Evolutionary conservation across 2,797 vertebrate genomes (phyloP), one percentile per base, ranked within the genome.

Genomic region (Gouania willdenowi): DNA sequence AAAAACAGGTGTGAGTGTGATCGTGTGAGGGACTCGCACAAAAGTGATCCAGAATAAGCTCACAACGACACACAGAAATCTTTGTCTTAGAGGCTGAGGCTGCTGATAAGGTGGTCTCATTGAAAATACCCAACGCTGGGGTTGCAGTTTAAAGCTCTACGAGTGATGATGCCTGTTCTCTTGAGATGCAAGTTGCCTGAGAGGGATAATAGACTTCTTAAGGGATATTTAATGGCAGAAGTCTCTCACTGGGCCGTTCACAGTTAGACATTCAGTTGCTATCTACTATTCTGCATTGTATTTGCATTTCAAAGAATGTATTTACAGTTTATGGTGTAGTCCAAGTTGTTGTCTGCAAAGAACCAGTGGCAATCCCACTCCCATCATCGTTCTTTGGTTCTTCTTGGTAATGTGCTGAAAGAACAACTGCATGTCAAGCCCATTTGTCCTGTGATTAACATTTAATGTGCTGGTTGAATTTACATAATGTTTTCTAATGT

Each of bases 151-250:
- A 56, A 71, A 55, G 40, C 41, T 41, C 23, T 26, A 32, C 16
- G 41, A 26, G 41, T 26, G 6, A 27, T 17, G 7, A 10, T 37
- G 34, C 41, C 41, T 50, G 42, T 66, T 67, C 59, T 55, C 79
- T 86, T 51, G 54, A 75, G 87, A 91, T 90, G 79, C 83, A 83
- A 85, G 81, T 89, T 91, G 90, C 84, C 82, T 55, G 37, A 34
- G 49, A 38, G 86, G 91, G 92, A 94, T 93, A 93, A 92, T 89
- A 77, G 87, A 87, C 89, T 90, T 93, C 90, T 84, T 70, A 91
- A 81, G 87, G 87, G 48, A 89, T 65, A 90, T 89, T 90, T 88
- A 89, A 81, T 83, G 87, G 90, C 87, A 83, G 89, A 91, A 90
- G 88, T 91, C 88, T 88, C 85, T 62, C 82, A 85, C 41, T 24